phyloP scores from a whole-genome alignment of 1,140 invertebrate species.

The roundworm (Caenorhabditis elegans) region WBcel235 BX284602.5:11255501-11256000 shows the following conservation, averaged over 20 bases:
- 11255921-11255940: slow-evolving; percentile 17
- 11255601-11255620: slow-evolving; percentile 22
- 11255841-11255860: slow-evolving; percentile 10
- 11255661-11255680: slow-evolving; percentile 24
- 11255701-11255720: slow-evolving; percentile 20
- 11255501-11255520: neutral
- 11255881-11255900: neutral
- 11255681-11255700: neutral
- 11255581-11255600: neutral
- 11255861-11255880: neutral
- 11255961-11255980: neutral
- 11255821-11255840: slow-evolving; percentile 12
- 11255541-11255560: neutral
- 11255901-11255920: neutral
- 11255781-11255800: neutral
- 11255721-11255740: slow-evolving; percentile 33
- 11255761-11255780: neutral
- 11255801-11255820: neutral
- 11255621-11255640: slow-evolving; percentile 25
- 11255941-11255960: neutral
- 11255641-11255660: slow-evolving; percentile 29
- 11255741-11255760: slow-evolving; percentile 4
- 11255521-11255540: neutral
- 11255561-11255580: slow-evolving; percentile 18
- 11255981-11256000: neutral